phyloP scores from a whole-genome alignment of 2,113 vertebrate genomes.

The Tapirus terrestris region DNA sequence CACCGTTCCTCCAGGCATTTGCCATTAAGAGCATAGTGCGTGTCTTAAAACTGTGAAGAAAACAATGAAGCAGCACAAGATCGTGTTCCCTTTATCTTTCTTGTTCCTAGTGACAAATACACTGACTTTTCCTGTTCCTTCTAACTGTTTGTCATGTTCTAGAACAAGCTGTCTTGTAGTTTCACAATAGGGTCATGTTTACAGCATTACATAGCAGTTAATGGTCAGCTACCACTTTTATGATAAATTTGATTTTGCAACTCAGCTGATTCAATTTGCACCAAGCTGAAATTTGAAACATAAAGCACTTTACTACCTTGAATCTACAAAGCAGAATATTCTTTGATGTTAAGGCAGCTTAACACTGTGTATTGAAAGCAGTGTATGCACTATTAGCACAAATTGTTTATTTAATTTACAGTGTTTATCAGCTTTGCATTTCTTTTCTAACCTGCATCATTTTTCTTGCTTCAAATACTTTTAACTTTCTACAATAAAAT shows the following conservation, averaged over 20 bases:
- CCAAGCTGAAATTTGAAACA: constrained; percentile 9
- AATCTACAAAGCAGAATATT: background rate
- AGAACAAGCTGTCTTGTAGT: constrained; percentile 27
- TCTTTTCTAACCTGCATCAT: background rate
- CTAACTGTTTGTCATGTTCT: constrained; percentile 51
- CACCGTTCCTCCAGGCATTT: constrained; percentile 42
- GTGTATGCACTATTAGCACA: background rate
- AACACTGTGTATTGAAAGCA: background rate
- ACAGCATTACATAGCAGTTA: constrained; percentile 27
- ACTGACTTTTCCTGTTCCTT: constrained; percentile 9
- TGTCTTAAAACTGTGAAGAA: constrained; percentile 49
- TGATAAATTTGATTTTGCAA: constrained; percentile 59
- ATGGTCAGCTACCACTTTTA: constrained; percentile 36
- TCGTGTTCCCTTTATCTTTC: constrained; percentile 51
- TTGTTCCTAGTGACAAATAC: constrained; percentile 45
- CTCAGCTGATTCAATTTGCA: constrained; percentile 41
- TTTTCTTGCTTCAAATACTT: background rate
- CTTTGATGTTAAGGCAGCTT: constrained; percentile 30
- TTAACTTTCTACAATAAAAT: constrained; percentile 24
- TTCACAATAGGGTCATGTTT: background rate
- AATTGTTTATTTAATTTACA: constrained; percentile 23
- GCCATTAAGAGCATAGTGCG: constrained; percentile 52
- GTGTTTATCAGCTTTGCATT: constrained; percentile 9
- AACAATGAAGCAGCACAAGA: constrained; percentile 44
- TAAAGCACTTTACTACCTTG: background rate